These are phyloP conservation scores for Drosophila pandora DNA, from an alignment of 1,140 invertebrate genomes.

Conservation along the genomic window DNA sequence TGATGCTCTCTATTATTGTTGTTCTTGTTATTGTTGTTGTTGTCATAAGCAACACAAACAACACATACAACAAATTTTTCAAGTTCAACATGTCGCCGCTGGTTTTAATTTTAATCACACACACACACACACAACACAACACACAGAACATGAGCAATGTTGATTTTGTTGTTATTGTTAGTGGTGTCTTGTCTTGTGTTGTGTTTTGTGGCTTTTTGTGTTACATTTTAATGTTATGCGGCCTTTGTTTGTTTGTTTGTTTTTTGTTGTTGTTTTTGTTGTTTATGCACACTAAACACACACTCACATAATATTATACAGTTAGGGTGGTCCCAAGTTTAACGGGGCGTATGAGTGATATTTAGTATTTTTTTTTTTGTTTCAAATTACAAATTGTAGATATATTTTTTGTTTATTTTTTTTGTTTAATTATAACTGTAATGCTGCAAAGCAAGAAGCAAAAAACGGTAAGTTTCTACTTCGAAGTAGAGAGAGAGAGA, in stretches of 20 bases:
- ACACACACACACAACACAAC: constrained; percentile 3
- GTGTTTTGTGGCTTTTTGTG: constrained; percentile 38
- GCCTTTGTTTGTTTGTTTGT: constrained; percentile 44
- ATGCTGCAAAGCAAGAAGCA: too few relatives aligned
- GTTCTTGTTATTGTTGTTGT: constrained; percentile 28
- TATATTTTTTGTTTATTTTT: too few relatives aligned
- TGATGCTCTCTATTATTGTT: constrained; percentile 4
- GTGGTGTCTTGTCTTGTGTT: neutral
- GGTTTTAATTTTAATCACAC: constrained; percentile 61
- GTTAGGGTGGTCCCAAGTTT: constrained; percentile 1
- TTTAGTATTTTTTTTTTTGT: neutral
- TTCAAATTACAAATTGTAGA: too few relatives aligned
- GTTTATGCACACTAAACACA: constrained; percentile 28
- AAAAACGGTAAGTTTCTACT: too few relatives aligned
- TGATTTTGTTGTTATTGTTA: constrained; percentile 7
- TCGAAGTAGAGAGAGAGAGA: too few relatives aligned
- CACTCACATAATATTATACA: constrained; percentile 8
- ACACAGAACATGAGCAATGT: constrained; percentile 44
- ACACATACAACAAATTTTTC: constrained; percentile 46
- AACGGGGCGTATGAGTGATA: constrained; percentile 9
- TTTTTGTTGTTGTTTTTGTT: neutral
- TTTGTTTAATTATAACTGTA: too few relatives aligned
- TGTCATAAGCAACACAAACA: constrained; percentile 17
- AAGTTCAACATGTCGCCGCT: constrained; percentile 60
- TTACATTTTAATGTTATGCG: constrained; percentile 51